A percentile compares a stretch with the other conserved stretches of the same genome.
These are phyloP conservation scores for Xenopus laevis DNA, from an alignment of 2,113 vertebrate species.

Conservation along the genomic window DNA sequence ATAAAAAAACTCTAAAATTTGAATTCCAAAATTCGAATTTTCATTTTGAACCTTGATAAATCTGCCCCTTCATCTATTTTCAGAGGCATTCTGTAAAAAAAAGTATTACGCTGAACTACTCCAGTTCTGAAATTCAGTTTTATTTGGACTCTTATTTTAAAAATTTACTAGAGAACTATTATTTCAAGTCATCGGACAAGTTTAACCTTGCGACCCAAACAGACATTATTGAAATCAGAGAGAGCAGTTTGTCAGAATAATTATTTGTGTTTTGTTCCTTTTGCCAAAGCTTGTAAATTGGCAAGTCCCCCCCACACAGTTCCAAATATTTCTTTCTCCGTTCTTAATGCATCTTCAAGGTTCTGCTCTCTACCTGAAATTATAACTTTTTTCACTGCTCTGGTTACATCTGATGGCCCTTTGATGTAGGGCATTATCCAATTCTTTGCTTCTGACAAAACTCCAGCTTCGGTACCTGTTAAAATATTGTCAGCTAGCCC, in stretches of 20 bases:
- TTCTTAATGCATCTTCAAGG: slow-evolving; percentile 75
- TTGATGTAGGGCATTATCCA: slow-evolving; percentile 74
- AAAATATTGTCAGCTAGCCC: slow-evolving; percentile 74
- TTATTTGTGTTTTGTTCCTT: slow-evolving; percentile 76
- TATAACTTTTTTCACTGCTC: slow-evolving; percentile 78
- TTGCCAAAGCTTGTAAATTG: slow-evolving; percentile 78
- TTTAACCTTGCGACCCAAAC: too few species aligned
- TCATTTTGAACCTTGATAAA: too few species aligned
- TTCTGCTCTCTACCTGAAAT: slow-evolving; percentile 76
- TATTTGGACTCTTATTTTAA: neutral
- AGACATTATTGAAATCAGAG: too few species aligned
- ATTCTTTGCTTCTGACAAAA: slow-evolving; percentile 60
- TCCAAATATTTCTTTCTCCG: slow-evolving; percentile 80
- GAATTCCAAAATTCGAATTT: too few species aligned
- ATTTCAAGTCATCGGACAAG: too few species aligned
- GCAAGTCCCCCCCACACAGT: slow-evolving; percentile 86
- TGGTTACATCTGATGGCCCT: slow-evolving; percentile 73
- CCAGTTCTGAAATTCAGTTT: neutral
- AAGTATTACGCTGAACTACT: too few species aligned
- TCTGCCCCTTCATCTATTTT: too few species aligned
- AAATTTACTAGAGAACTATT: neutral
- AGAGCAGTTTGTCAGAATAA: too few species aligned
- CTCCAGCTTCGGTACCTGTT: slow-evolving; percentile 41
- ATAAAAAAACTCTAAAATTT: too few species aligned
- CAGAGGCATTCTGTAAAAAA: too few species aligned